A percentile compares a stretch with the other conserved stretches of the same genome.
These are phyloP conservation scores for Dicrurus megarhynchus DNA, from an alignment of 2,113 vertebrate genomes.

Conservation along the genomic window DNA sequence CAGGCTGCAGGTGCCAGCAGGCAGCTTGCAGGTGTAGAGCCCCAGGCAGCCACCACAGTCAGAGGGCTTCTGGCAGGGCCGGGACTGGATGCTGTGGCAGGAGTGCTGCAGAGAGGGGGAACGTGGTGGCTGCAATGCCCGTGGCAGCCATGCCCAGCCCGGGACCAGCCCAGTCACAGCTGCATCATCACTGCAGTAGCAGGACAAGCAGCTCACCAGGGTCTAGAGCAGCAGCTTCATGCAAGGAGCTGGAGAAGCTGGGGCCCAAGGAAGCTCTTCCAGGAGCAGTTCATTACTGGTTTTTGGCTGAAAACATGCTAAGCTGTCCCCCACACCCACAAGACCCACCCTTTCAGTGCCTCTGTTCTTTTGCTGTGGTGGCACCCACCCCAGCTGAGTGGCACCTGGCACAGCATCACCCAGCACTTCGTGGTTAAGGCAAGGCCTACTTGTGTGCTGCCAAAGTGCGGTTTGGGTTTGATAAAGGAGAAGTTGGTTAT, in stretches of 20 bases:
- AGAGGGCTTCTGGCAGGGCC: conserved; percentile 39
- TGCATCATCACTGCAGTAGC: fast-evolving
- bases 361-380: background rate
- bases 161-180: background rate
- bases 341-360: too few relatives aligned
- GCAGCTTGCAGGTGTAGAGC: conserved; percentile 71
- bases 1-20: conserved; percentile 42
- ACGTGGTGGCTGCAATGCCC: fast-evolving
- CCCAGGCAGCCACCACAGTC: conserved; percentile 74
- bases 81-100: conserved; percentile 59
- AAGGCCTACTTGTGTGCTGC: background rate
- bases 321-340: background rate
- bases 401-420: background rate
- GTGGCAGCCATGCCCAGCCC: background rate
- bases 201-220: background rate
- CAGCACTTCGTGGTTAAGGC: background rate
- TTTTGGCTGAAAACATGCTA: background rate
- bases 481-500: background rate
- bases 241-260: background rate
- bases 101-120: conserved; percentile 29
- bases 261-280: background rate
- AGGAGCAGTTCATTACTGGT: background rate
- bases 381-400: background rate
- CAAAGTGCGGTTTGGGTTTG: background rate
- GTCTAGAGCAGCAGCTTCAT: background rate